These are phyloP conservation scores for Idaea dimidiata DNA, from an alignment of 2,888 invertebrate species.

Conservation along the genomic window DNA sequence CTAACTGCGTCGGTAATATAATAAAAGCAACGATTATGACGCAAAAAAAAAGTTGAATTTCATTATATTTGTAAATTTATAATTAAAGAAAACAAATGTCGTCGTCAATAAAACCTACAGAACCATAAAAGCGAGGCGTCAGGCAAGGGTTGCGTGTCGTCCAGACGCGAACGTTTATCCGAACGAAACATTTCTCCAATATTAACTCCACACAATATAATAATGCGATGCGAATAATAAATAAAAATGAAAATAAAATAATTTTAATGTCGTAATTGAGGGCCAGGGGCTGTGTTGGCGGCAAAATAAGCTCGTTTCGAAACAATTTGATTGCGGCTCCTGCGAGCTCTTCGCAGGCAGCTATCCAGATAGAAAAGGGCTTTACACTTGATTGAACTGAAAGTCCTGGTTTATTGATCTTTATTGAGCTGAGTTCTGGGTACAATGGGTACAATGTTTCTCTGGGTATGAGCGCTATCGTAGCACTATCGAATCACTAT, in stretches of 20 bases:
- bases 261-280: slow-evolving; percentile 79
- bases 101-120: slow-evolving; percentile 28
- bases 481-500: too few species aligned
- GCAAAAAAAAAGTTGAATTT: too few species aligned
- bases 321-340: slow-evolving; percentile 61
- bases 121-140: slow-evolving; percentile 52
- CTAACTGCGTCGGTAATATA: too few species aligned
- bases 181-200: slow-evolving; percentile 81
- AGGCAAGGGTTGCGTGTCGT: slow-evolving; percentile 69
- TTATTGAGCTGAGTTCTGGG: background rate
- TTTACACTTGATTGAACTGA: background rate
- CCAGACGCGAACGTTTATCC: slow-evolving; percentile 71
- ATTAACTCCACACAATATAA: slow-evolving; percentile 81
- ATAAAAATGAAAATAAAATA: slow-evolving; percentile 81
- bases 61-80: background rate
- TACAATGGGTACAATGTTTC: too few species aligned
- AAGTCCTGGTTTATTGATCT: background rate
- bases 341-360: slow-evolving; percentile 46
- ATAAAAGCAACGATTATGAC: too few species aligned
- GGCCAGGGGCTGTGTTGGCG: slow-evolving; percentile 63
- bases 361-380: background rate
- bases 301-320: slow-evolving; percentile 61
- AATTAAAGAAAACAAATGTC: background rate
- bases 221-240: slow-evolving; percentile 81
- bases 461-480: too few species aligned